Evolutionary conservation across 2,888 invertebrate species (phyloP), one percentile per base, ranked within the genome.

Genomic region (Pseudococcus longispinus): DNA sequence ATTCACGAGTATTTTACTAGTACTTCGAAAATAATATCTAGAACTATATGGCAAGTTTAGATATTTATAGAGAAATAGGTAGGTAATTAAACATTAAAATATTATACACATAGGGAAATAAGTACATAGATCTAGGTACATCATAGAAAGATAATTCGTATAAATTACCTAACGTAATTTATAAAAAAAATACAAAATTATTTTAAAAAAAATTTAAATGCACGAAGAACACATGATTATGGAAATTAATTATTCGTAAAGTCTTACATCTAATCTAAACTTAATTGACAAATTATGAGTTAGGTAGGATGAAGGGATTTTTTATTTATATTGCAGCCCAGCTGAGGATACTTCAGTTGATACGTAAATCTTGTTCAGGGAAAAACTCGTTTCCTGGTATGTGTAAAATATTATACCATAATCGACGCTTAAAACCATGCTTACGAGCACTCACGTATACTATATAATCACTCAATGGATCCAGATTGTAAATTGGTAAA

Each of bases 361-460:
- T 20, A 20, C 6, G 20, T 20, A 20, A 15, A 26, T 65, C 15
- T 65, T 8, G 8, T 8, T 26, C 23, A 26, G 26, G 65, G 13
- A 15, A 70, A 13, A 29, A 29, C 0, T 70, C 29, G 13, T 29
- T 70, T 70, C 70, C 70, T 29, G 4, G 26, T 15, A 80, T 80
- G 42, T 42, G 42, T 42, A 37, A 5, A 18, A n/a, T 20, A 80
- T 80, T 80, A 13, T 80, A 80, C 77, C 77, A 80, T 20, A 80
- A 9, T 37, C 77, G 32, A 20, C 42, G 77, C 18, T 80, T 80
- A 29, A 13, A 70, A 15, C 20, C 6, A 13, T 11, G n/a, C 20
- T 80, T 80, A 80, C 77, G 77, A 80, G 77, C 77, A 29, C 77
- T 42, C n/a, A 80, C 9, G 18, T 29, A 80, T 42, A 80, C 42